Conservation (phyloP, 2,113 vertebrate genomes). For the Thermophis baileyi region DNA sequence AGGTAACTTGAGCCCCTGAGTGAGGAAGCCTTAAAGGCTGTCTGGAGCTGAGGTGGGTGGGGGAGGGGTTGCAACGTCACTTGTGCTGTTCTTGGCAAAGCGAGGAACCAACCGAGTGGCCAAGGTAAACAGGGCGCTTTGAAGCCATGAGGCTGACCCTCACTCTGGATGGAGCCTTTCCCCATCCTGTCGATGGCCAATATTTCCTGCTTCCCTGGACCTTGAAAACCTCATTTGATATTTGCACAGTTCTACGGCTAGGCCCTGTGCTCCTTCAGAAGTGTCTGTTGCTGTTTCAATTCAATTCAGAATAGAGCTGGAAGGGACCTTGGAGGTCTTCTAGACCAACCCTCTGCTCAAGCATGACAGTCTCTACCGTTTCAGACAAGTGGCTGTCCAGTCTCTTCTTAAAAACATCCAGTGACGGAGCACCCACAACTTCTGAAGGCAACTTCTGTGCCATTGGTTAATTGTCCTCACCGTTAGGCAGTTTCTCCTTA, state of each 20-base stretch:
- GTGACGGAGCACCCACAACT: too few relatives aligned
- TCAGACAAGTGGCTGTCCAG: too few relatives aligned
- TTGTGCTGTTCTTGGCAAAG: not conserved
- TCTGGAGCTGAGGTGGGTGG: not conserved
- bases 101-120: not conserved
- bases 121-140: not conserved
- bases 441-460: too few relatives aligned
- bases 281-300: not conserved
- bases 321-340: too few relatives aligned
- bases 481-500: too few relatives aligned
- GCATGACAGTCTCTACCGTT: too few relatives aligned
- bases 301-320: not conserved
- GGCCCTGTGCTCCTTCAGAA: not conserved
- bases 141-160: not conserved
- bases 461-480: too few relatives aligned
- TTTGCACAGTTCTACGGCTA: not conserved
- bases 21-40: not conserved
- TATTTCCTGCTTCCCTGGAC: not conserved
- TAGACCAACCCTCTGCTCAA: too few relatives aligned
- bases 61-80: not conserved
- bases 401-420: too few relatives aligned
- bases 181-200: accelerated
- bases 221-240: not conserved
- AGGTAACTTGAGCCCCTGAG: not conserved
- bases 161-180: not conserved